These are phyloP conservation scores for Sceloporus undulatus DNA, from an alignment of 2,113 vertebrate species.

Conservation along the genomic window DNA sequence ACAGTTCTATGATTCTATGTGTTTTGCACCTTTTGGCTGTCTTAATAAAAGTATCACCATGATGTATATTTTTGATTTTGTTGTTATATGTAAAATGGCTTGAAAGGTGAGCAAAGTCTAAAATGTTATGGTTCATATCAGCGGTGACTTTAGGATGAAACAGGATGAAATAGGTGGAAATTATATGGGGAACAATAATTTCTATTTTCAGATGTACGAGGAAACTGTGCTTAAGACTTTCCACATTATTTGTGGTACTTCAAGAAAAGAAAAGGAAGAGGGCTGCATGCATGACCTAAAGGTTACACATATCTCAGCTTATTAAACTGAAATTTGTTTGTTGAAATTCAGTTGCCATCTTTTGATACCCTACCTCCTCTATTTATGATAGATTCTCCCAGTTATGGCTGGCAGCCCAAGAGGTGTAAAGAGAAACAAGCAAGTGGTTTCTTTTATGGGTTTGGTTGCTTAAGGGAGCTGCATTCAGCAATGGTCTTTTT, in stretches of 20 bases:
- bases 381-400: accelerated
- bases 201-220: not conserved
- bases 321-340: not conserved
- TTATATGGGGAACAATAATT: no score
- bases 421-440: not conserved
- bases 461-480: not conserved
- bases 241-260: not conserved
- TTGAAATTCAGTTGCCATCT: not conserved
- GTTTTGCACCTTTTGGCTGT: no score
- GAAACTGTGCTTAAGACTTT: not conserved
- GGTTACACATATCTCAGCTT: not conserved
- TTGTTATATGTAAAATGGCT: no score
- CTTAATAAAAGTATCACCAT: no score
- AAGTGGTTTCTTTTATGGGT: not conserved
- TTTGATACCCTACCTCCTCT: no score
- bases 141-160: no score
- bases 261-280: no score
- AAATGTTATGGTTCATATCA: no score
- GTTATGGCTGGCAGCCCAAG: not conserved
- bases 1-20: no score
- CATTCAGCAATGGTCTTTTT: constrained; percentile 9
- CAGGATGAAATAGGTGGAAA: no score
- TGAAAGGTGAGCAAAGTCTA: no score
- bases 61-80: no score
- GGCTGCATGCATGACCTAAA: not conserved